Base-by-base conservation (phyloP, 2,888 invertebrate genomes). In the Rhogogaster chlorosoma region DNA sequence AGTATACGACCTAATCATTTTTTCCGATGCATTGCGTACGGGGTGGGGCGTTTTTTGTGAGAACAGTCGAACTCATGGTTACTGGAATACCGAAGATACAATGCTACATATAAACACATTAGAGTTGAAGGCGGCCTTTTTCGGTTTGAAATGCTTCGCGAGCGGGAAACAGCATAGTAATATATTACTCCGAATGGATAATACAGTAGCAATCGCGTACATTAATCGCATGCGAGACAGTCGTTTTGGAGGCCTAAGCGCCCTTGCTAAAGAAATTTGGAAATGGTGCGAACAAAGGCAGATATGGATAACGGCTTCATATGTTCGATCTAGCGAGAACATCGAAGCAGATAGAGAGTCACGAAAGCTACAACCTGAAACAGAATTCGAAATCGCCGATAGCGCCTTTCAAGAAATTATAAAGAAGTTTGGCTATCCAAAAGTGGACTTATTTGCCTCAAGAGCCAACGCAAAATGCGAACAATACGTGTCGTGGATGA, bases 141-240 rank as follows among this genome's bases (percentile, higher is more conserved):
- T 86, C 29, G 87, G 84, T 0, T 38, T 88, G 0, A 87, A 85
- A 85, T 87, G 86, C 70, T 88, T 89, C 26, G 85, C 84, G 0
- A 45, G 71, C 2, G 15, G 87, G 1, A 22, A 53, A 10, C 32
- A 4, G 22, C 36, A 85, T 5, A 84, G 84, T 26, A 71, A 87
- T 1, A 83, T 87, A 6, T 36, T 88, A 0, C 22, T 87, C 0
- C 61, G 87, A 12, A 57, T 87, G 0, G 85, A 86, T 15, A 88
- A 87, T 42, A 86, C 85, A 1, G 86, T 86, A 0, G 86, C 86
- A 2, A 86, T 87, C 2, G 71, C 87, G 26, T 86, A 85, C n/a
- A 86, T 87, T 6, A 88, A 88, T 71, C 77, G 83, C 61, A 85
- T 85, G 73, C 84, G 84, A 7, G 84, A 84, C 15, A 64, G 85